These are phyloP conservation scores for Acanthosepion esculentum DNA, from an alignment of 2,888 invertebrate genomes.

Conservation along the genomic window DNA sequence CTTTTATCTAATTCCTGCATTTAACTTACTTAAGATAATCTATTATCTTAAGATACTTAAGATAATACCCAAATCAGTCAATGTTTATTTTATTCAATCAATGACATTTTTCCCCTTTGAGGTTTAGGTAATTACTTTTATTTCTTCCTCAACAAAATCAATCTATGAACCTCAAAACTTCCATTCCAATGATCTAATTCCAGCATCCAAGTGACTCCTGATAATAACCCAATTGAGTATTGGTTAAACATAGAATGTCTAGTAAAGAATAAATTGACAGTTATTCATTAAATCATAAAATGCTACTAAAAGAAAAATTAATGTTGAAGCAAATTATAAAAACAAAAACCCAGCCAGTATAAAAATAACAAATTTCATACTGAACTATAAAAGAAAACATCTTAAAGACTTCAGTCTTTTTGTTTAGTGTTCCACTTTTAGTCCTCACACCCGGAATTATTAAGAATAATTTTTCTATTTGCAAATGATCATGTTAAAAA, in stretches of 20 bases:
- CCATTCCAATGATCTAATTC: not conserved
- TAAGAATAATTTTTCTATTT: conserved; percentile 33
- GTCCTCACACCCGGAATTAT: not conserved
- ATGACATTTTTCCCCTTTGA: too few species aligned
- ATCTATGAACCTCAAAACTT: not conserved
- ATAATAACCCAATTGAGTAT: not conserved
- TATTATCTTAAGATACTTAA: too few species aligned
- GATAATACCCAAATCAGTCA: too few species aligned
- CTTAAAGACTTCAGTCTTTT: not conserved
- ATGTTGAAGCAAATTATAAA: not conserved
- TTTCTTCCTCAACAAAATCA: not conserved
- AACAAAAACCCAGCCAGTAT: not conserved
- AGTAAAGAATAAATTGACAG: not conserved
- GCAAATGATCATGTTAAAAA: not conserved
- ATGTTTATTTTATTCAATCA: too few species aligned
- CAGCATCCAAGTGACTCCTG: not conserved
- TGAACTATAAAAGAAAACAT: not conserved
- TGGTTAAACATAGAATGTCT: not conserved
- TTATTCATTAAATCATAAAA: not conserved
- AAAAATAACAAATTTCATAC: not conserved
- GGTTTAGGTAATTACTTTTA: too few species aligned
- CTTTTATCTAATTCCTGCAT: not conserved
- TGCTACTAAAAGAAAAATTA: not conserved
- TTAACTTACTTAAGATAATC: not conserved
- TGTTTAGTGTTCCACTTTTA: not conserved